Conservation (phyloP, 2,797 vertebrate species). For the Vespertilio murinus region DNA sequence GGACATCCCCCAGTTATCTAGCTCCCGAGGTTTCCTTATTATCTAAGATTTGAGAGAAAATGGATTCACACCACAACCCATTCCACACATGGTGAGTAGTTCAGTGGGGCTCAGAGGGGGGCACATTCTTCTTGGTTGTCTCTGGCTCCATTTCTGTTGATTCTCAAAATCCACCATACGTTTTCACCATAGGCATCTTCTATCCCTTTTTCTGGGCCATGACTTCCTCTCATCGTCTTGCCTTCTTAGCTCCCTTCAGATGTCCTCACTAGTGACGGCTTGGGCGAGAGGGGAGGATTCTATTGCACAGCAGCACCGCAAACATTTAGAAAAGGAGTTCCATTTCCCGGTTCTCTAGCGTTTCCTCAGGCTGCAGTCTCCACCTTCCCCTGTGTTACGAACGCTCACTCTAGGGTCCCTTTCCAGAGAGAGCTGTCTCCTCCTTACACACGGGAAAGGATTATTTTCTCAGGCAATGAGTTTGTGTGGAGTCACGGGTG, state of each 20-base stretch:
- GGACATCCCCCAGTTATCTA: background rate
- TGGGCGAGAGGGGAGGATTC: background rate
- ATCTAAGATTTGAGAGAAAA: background rate
- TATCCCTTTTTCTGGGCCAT: background rate
- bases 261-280: rapidly evolving
- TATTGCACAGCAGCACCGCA: background rate
- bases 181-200: background rate
- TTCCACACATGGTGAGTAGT: background rate
- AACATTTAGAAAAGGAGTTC: background rate
- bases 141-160: background rate
- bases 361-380: background rate
- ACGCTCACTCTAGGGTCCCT: background rate
- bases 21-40: background rate
- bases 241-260: background rate
- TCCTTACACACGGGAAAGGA: background rate
- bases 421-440: background rate
- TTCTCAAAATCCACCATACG: background rate
- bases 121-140: background rate
- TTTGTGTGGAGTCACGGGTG: background rate
- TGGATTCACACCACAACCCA: background rate
- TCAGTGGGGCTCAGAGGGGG: rapidly evolving
- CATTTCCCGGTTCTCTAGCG: background rate
- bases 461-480: background rate
- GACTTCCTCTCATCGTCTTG: background rate
- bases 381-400: background rate